Evolutionary conservation across 2,888 invertebrate species (phyloP).

Genomic region (Lasioglossum pauxillum): DNA sequence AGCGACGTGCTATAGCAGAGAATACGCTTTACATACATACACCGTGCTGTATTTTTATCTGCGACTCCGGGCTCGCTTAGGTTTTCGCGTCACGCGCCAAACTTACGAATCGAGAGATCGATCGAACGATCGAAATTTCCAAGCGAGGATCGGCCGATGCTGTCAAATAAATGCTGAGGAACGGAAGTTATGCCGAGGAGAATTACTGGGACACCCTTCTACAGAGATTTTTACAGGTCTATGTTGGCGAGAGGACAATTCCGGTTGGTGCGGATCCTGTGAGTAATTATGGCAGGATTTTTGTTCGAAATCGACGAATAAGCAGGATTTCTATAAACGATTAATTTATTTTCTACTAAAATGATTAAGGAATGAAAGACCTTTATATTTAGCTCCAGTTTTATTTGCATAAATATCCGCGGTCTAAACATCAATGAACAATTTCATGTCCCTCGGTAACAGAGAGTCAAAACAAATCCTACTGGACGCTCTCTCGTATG

Average conservation of each 20-base stretch:
- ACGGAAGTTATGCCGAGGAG: neutral
- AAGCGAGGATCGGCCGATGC: neutral
- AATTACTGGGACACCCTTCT: conserved; percentile 15
- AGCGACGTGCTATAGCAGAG: neutral
- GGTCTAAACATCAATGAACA: neutral
- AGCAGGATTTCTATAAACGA: too few species aligned
- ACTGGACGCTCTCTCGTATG: neutral
- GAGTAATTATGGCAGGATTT: conserved; percentile 26
- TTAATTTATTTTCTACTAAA: too few species aligned
- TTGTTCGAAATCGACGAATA: too few species aligned
- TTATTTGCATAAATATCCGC: neutral
- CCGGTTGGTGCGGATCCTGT: conserved; percentile 24
- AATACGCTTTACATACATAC: neutral
- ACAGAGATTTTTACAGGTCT: conserved; percentile 33
- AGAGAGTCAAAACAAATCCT: conserved; percentile 12
- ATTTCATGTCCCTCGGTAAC: neutral
- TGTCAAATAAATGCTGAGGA: conserved; percentile 33
- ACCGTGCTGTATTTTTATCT: neutral
- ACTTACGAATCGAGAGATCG: neutral
- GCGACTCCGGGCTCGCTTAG: neutral
- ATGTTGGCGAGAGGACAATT: neutral
- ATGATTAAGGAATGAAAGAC: too few species aligned
- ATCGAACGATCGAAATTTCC: neutral
- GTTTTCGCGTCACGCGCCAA: neutral
- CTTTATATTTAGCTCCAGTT: too few species aligned